Evolutionary conservation across 1,140 invertebrate genomes (phyloP), one percentile per base, ranked within the genome.

Genomic region (Chrysomallon squamiferum): DNA sequence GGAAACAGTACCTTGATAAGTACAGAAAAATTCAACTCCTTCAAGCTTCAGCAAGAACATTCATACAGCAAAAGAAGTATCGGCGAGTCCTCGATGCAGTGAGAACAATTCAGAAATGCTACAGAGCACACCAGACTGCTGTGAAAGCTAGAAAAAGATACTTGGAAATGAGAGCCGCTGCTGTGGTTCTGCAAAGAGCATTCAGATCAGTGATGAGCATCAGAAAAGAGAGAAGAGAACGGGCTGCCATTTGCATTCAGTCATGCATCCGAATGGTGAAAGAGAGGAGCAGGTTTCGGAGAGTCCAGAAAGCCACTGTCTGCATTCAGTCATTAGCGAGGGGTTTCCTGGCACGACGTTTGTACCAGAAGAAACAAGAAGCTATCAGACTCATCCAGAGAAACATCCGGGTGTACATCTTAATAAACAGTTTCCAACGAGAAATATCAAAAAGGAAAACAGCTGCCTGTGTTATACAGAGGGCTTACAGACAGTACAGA

Each of bases 321-420:
- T 62, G 29, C 25, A 65, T 80, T 13, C 74, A 80, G 54, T 66
- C 77, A 13, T 1, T 30, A 25, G 65, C 68, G 2, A 71, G 76
- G 57, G 58, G 70, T 11, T 68, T 25, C n/a, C 13, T 69, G 18
- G 20, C 35, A n/a, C 62, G 58, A 50, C 71, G 64, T 11, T 58
- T 59, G 9, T 78, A 66, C 54, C 22, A 41, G 13, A 22, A 52
- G 7, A 20, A 70, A 32, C 73, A 54, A 54, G 35, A 66, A 22
- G 76, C 79, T 20, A 73, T 70, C 29, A 29, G 77, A 9, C 27
- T 65, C 6, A 78, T 82, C 45, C 84, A 85, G 71, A 73, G 57
- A 47, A 56, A 35, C 0, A 71, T 69, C 54, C 65, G 74, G 59
- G 66, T 65, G 35, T 54, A 27, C 50, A 15, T 54, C 18, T 30